phyloP scores from a whole-genome alignment of 2,113 vertebrate genomes.

The Odontesthes bonariensis region DNA sequence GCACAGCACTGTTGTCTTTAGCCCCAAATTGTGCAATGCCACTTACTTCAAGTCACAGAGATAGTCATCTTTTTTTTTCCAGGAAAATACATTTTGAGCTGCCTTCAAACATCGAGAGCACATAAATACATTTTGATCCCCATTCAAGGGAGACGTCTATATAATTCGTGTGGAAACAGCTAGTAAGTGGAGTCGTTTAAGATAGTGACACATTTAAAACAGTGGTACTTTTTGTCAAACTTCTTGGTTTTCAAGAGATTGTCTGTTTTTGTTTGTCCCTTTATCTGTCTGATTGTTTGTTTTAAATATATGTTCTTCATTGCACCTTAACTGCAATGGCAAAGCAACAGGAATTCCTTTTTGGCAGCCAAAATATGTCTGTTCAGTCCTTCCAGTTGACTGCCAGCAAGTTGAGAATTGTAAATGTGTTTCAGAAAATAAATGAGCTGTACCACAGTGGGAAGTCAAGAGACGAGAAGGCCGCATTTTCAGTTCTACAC shows the following conservation, averaged over 20 bases:
- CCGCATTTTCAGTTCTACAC: background rate
- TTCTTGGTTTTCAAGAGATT: no score
- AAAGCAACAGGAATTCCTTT: background rate
- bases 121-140: background rate
- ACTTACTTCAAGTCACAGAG: background rate
- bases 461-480: background rate
- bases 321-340: no score
- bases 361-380: slow-evolving; percentile 1
- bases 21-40: background rate
- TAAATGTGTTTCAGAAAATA: no score
- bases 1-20: background rate
- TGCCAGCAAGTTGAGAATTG: background rate
- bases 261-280: no score
- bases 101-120: no score
- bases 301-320: no score
- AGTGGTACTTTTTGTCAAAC: no score
- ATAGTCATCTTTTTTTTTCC: background rate
- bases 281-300: no score
- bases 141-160: no score
- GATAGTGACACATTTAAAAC: background rate
- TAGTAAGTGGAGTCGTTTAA: background rate
- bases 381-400: background rate
- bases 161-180: no score
- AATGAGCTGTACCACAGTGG: background rate
- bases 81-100: no score